Evolutionary conservation across 2,113 vertebrate genomes (phyloP), one percentile per base, ranked within the genome.

Genomic region (Menura novaehollandiae): DNA sequence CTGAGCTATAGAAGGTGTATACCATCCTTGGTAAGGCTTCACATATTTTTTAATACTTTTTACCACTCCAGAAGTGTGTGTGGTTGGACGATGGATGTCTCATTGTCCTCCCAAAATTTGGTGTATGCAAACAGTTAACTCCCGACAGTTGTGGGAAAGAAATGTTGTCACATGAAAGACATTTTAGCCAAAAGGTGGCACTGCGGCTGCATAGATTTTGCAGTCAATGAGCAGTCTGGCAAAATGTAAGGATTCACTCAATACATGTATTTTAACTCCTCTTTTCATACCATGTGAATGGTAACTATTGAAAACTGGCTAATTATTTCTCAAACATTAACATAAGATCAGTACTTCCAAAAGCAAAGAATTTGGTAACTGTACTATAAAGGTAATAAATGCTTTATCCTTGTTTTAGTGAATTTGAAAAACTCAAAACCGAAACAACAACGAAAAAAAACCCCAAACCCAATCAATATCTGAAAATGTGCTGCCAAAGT

Each of bases 101-200:
- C 0, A 1, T 35, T 62, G 33, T 37, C 64, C 52, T 71, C 51
- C 62, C 18, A 56, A 81, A 75, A 51, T 30, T 33, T 12, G 3
- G 8, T 8, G 69, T 53, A 9, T 20, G 79, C 43, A 56, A 90
- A 89, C 30, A 60, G 64, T 53, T 90, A 66, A 64, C 49, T 73
- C 51, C 19, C 9, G 22, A 41, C 74, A 55, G 30, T 28, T 56
- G 62, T 1, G 52, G 52, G 33, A 71, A 51, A 23, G 51, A 49
- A 41, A 51, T 9, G 44, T 2, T 82, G 82, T 32, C 46, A 18
- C 66, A 58, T 3, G 18, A 88, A 74, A 94, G 92, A 67, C 19
- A 19, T 92, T 97, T 96, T 86, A 95, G 92, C 98, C 98, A 96
- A 98, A 98, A 98, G 98, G 97, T 98, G 98, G 98, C 98, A 96